Percentiles rank a stretch among this genome's conserved stretches.
Evolutionary conservation across 2,888 invertebrate species (phyloP).

Genomic region (Ennomos fuscantarius): DNA sequence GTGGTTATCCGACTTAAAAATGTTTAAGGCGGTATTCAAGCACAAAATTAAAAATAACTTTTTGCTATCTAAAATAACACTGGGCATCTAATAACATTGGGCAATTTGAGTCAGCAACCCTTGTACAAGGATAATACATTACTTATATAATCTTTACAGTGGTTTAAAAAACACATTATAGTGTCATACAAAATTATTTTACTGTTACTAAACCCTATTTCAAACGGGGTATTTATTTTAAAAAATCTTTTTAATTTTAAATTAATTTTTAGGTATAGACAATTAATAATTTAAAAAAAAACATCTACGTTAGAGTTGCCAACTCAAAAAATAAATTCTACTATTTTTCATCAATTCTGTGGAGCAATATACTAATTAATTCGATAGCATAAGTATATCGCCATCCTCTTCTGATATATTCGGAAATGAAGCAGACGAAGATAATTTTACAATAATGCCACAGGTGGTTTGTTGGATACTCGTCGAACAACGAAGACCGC

Average conservation of each 20-base stretch:
- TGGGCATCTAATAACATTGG: not conserved
- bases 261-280: too few relatives aligned
- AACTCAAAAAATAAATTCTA: conserved; percentile 17
- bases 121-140: not conserved
- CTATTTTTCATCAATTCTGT: conserved; percentile 34
- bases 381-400: too few relatives aligned
- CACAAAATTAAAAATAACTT: conserved; percentile 7
- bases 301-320: conserved; percentile 20
- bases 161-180: too few relatives aligned
- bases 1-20: not conserved
- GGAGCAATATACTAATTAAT: conserved; percentile 35
- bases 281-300: too few relatives aligned
- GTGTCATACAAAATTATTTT: not conserved
- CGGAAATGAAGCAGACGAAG: too few relatives aligned
- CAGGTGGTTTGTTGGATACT: too few relatives aligned
- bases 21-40: conserved; percentile 4
- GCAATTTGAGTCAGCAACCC: conserved; percentile 20
- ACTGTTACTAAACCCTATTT: not conserved
- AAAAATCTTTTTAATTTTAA: too few relatives aligned
- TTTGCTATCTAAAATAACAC: conserved; percentile 8
- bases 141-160: too few relatives aligned
- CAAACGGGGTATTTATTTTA: not conserved
- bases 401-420: too few relatives aligned
- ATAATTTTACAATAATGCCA: too few relatives aligned
- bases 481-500: too few relatives aligned